Evolutionary conservation across 2,113 vertebrate species (phyloP), one percentile per base, ranked within the genome.

Genomic region (Mesitornis unicolor): DNA sequence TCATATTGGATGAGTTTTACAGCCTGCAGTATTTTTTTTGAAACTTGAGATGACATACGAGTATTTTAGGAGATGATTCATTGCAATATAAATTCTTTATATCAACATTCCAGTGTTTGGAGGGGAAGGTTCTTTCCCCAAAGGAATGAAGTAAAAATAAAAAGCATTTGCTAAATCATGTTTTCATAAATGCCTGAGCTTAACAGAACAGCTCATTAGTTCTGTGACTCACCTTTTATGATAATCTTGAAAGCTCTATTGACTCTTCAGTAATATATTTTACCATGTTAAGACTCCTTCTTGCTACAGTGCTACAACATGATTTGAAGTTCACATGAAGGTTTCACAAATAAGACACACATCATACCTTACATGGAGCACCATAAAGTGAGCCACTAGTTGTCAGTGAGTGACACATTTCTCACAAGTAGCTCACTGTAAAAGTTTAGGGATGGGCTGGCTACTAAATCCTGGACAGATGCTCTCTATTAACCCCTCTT

Each of bases 31-130:
- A 57, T 16, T 36, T 73, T 84, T 51, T 93, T 91, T 43, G 11
- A 47, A 90, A 82, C 78, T 91, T 79, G 92, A 67, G 78, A 65
- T 70, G 26, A 45, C 42, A 59, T 40, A 8, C 43, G 93, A 93
- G 76, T 84, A 91, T 94, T 91, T 94, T 33, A 87, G 50, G 77
- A 81, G 61, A 33, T 84, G 83, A 75, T 90, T 88, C 56, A 84
- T 60, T 67, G 31, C 14, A 84, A 60, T 73, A 71, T 74, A 76
- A 77, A 63, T 89, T 73, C 35, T 94, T 93, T 53, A 29, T 81
- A 51, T 80, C 38, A 47, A 16, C 48, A 61, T 68, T 67, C 5
- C 26, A 57, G 4, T 60, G 9, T 3, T n/a, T 45, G 8, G 35
- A 22, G 6, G 6, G 14, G 13, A 31, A 48, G 28, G 11, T 35